Evolutionary conservation across 1,140 invertebrate genomes (phyloP), one percentile per base, ranked within the genome.

Genomic region (Charaxes varanes): DNA sequence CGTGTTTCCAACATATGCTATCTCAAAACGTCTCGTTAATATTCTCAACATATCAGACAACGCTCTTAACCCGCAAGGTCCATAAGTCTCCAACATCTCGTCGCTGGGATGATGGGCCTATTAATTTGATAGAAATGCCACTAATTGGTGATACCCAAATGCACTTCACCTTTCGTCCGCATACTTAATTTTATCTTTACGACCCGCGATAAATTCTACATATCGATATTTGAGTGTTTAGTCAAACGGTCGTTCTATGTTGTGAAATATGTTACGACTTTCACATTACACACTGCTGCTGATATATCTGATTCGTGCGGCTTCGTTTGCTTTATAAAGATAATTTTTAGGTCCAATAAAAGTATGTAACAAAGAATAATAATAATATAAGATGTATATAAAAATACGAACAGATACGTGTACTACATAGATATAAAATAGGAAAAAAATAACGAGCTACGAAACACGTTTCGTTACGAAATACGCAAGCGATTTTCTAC

Each of bases 61-160:
- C 12, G 37, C 26, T 30, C 36, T 31, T 13, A 21, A 18, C 17
- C 2, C n/a, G 26, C 26, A 8, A 6, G 26, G 17, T 12, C 40
- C 28, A 36, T 31, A 31, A 37, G 28, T 32, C 18, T 26, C 28
- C 33, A 43, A 24, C 44, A 32, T 48, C 37, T 33, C 51, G 52
- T 60, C 54, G 56, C 60, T 51, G 28, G 40, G 24, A 26, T 48
- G 45, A 65, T 57, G 40, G 40, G 46, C 30, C 59, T 60, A 66
- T 70, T 70, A 70, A 66, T 64, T 67, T 67, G 58, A 62, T 65
- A 61, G 63, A 70, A 59, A 61, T 37, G 56, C 27, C 40, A 56
- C 54, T 71, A 67, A 67, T 71, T 70, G 62, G 59, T 56, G 53
- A 64, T 58, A 58, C 58, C 49, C 47, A 43, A 54, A 60, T 53